Conservation (phyloP, 2,113 vertebrate genomes). For the Narcine bancroftii region DNA sequence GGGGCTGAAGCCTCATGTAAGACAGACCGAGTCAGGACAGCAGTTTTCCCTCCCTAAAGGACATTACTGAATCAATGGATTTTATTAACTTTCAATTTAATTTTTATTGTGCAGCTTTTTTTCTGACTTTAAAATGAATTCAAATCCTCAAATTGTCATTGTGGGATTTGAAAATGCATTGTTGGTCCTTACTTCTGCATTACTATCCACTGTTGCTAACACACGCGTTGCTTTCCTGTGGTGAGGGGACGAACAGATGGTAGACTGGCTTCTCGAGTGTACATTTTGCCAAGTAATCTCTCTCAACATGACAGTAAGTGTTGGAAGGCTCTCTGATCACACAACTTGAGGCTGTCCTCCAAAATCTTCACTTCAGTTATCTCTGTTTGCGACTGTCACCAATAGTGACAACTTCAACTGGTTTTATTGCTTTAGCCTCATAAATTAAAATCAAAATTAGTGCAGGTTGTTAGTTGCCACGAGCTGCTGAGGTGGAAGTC, state of each 20-base stretch:
- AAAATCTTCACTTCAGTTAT: neutral
- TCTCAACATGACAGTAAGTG: neutral
- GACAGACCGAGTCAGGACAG: neutral
- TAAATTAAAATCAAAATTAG: neutral
- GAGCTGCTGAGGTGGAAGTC: neutral
- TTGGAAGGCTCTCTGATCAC: neutral
- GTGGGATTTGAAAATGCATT: neutral
- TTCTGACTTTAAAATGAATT: neutral
- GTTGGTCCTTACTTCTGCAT: too few species aligned
- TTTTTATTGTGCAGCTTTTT: neutral
- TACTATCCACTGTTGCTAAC: too few species aligned
- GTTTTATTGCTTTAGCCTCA: neutral
- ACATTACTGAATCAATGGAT: neutral
- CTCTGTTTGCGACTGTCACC: neutral
- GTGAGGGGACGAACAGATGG: neutral
- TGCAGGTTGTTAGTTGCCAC: neutral
- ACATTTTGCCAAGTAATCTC: neutral
- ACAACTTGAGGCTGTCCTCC: neutral
- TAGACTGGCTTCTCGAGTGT: neutral
- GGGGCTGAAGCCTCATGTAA: neutral
- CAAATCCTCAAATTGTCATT: neutral
- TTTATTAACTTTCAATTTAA: neutral
- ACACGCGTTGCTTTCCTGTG: neutral
- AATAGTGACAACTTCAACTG: neutral
- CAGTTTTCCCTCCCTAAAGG: neutral